Base-by-base conservation (phyloP, 1,140 invertebrate genomes). In the Globodera rostochiensis region DNA sequence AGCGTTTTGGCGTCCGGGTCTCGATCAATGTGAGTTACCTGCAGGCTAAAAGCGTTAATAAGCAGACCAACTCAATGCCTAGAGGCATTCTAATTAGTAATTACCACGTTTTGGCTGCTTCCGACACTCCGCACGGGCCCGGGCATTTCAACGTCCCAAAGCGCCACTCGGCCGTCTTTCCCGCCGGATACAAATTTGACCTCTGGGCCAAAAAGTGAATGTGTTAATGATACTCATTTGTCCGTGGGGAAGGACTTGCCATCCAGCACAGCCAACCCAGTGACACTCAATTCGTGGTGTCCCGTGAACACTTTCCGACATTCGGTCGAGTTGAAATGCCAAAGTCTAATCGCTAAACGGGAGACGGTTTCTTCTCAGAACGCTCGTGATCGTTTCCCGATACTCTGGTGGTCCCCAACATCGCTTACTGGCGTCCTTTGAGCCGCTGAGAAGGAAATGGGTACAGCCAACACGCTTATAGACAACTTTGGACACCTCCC, bases 381-480 rank as follows among this genome's bases (percentile, higher is more conserved):
- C 36, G 1, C 36, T 36, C 36, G 36, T 36, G 1, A 36, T 36
- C 36, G 2, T 3, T 47, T 46, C n/a, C n/a, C 6, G 45, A 9
- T n/a, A 74, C 6, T 15, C 8, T 47, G 50, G 45, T 74, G 6
- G 6, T 6, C 11, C 57, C 25, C 36, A 74, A 83, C 74, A 15
- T 57, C 47, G 83, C 57, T 21, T 45, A 85, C 74, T 36, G 57
- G 57, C 64, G 60, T 85, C 84, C 64, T 82, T 85, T 45, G 84
- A 85, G 15, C 80, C 84, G 53, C 84, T 86, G n/a, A 85, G 67
- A 21, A 85, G 84, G 74, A 86, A 87, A 78, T 85, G 84, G 57
- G 86, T 82, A 46, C 84, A 80, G 45, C 84, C 84, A 50, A 82
- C 66, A 81, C 86, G 85, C 73, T 85, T 85, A 53, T 85, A 85